Conservation (phyloP, 2,113 vertebrate genomes). For the Nesoenas mayeri region DNA sequence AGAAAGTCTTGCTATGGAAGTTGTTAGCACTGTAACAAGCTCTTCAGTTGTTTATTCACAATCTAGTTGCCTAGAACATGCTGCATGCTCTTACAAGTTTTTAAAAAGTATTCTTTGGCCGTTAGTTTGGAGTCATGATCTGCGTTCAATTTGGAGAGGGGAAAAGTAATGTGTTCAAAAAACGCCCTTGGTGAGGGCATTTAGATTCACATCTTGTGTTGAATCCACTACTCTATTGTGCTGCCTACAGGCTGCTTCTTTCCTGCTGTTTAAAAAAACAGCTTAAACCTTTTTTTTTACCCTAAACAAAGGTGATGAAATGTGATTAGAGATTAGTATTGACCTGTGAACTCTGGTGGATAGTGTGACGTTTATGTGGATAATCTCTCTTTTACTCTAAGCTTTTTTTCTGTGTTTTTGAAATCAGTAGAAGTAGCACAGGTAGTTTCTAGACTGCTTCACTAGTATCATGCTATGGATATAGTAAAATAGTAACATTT, state of each 20-base stretch:
- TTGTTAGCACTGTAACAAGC: background rate
- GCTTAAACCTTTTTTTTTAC: background rate
- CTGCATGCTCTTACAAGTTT: background rate
- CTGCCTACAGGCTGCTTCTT: background rate
- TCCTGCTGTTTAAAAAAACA: background rate
- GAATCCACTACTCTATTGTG: background rate
- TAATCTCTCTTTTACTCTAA: background rate
- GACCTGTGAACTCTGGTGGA: background rate
- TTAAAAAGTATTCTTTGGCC: background rate
- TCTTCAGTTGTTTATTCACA: background rate
- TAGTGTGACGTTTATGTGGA: background rate
- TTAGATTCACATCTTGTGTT: background rate
- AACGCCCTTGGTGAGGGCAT: background rate
- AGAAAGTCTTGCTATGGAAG: background rate
- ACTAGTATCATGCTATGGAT: background rate
- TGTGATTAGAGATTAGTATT: background rate
- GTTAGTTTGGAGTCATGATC: background rate
- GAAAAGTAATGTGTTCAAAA: rapidly evolving
- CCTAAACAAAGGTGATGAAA: background rate
- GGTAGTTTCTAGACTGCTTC: background rate
- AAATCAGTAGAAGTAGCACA: background rate
- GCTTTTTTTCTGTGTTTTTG: background rate
- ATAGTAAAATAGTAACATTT: background rate
- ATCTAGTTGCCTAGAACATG: background rate
- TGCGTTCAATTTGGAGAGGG: rapidly evolving